A percentile compares a stretch with the other conserved stretches of the same genome.
phyloP scores from a whole-genome alignment of 2,888 invertebrate species.

The Resseliella maxima region DNA sequence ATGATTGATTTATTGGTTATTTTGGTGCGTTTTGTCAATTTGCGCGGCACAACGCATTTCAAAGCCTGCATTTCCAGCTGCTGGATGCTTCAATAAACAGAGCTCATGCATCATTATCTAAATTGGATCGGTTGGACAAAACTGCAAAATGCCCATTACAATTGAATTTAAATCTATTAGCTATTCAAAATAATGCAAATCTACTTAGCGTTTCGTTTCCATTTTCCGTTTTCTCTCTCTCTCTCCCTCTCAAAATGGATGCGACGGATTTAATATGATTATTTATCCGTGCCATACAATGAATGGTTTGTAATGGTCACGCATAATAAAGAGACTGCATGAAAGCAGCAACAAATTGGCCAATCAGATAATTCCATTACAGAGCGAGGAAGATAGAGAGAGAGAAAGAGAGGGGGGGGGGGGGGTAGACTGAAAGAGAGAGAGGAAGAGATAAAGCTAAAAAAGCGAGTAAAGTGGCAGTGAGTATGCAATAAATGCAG shows the following conservation, averaged over 20 bases:
- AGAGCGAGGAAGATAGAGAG: neutral
- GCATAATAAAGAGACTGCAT: neutral
- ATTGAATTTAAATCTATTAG: neutral
- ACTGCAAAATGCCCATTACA: neutral
- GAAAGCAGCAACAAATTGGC: neutral
- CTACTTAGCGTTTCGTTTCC: neutral
- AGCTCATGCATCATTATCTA: neutral
- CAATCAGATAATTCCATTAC: constrained; percentile 48
- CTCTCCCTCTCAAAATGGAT: neutral
- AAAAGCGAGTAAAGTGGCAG: neutral
- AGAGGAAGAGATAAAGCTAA: neutral
- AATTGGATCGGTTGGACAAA: neutral
- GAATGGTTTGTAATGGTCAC: neutral
- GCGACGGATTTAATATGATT: constrained; percentile 3
- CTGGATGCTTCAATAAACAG: neutral
- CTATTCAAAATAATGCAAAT: neutral
- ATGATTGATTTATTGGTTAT: constrained; percentile 48
- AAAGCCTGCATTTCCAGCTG: neutral
- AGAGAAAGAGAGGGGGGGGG: neutral
- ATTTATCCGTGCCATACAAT: neutral
- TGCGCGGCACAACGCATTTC: constrained; percentile 9
- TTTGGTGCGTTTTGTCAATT: constrained; percentile 35
- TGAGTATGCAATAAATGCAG: no score
- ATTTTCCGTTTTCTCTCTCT: neutral
- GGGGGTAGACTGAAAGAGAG: no score